These are phyloP conservation scores for Phengaris alcon DNA, from an alignment of 2,888 invertebrate genomes.

Conservation along the genomic window DNA sequence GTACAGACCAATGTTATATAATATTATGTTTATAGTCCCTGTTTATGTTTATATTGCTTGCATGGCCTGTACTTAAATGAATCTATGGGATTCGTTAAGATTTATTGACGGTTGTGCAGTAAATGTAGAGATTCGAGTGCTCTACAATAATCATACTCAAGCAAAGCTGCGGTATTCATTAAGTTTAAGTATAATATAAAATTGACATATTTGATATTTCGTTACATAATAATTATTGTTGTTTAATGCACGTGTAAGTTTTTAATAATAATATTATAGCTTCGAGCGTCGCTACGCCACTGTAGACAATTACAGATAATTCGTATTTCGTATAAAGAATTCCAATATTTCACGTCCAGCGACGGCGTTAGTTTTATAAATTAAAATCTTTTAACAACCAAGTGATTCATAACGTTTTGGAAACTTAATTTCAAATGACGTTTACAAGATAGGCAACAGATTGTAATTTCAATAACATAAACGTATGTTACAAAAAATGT, in stretches of 20 bases:
- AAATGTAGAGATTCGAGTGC: not conserved
- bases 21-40: constrained; percentile 7
- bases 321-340: not conserved
- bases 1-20: constrained; percentile 1
- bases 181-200: too few species aligned
- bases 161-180: too few species aligned
- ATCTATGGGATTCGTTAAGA: not conserved
- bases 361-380: not conserved
- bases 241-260: not conserved
- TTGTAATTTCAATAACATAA: constrained; percentile 19
- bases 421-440: constrained; percentile 14
- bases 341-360: not conserved
- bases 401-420: constrained; percentile 12
- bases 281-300: not conserved
- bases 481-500: constrained; percentile 11
- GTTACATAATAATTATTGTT: not conserved
- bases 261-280: not conserved
- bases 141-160: too few species aligned
- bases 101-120: constrained; percentile 2
- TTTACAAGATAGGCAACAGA: constrained; percentile 18
- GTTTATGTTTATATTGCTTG: constrained; percentile 2
- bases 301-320: not conserved
- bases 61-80: not conserved
- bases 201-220: too few species aligned
- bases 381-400: not conserved